phyloP scores from a whole-genome alignment of 2,113 vertebrate genomes.

The Ranitomeya imitator region DNA sequence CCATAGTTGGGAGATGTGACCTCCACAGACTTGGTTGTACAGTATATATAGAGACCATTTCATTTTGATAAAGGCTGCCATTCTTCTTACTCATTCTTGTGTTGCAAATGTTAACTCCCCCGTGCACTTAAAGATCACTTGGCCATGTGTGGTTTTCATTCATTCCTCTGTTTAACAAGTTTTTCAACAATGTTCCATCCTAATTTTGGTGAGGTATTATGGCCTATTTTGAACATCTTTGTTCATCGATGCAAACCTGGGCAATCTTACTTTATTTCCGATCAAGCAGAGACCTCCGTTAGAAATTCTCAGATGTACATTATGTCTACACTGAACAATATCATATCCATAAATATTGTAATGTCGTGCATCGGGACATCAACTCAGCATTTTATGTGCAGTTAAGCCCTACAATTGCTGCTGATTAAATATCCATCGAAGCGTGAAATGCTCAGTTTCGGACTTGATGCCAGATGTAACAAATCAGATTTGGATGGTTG shows the following conservation, averaged over 20 bases:
- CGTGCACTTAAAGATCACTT: not conserved
- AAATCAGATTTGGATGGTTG: not conserved
- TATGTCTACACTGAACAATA: not conserved
- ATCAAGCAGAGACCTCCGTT: not conserved
- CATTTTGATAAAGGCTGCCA: not conserved
- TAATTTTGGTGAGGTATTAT: not conserved
- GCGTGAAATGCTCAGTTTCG: not conserved
- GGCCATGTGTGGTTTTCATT: not conserved
- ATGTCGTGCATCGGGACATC: no score
- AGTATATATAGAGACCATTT: not conserved
- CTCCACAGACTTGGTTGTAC: not conserved
- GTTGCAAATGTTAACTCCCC: not conserved
- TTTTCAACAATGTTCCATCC: not conserved
- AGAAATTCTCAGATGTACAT: not conserved
- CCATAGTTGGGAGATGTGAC: not conserved
- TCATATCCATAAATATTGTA: no score
- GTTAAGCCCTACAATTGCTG: conserved; percentile 14
- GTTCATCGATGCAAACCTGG: not conserved
- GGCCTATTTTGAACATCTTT: not conserved
- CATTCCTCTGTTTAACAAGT: not conserved
- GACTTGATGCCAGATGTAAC: not conserved
- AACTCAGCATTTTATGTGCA: not conserved
- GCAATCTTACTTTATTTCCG: not conserved
- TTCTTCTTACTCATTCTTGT: not conserved
- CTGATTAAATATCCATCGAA: not conserved